A percentile compares a stretch with the other conserved stretches of the same genome.
phyloP scores from a whole-genome alignment of 1,140 invertebrate species.

The Zaprionus camerounensis region DNA sequence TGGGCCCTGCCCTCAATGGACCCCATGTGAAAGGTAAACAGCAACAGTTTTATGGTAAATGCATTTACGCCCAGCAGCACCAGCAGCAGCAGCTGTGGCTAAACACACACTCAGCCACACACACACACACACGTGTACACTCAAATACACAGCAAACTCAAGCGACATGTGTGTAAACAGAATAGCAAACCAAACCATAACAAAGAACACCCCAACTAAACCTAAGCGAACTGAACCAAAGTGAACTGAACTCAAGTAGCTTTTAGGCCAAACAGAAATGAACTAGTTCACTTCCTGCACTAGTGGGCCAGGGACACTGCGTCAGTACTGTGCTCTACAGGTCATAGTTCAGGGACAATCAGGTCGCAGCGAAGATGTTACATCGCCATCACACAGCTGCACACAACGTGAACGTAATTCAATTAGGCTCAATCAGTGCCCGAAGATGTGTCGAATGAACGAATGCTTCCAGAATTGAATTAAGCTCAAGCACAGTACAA shows the following conservation, averaged over 20 bases:
- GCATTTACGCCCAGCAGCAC: conserved; percentile 38
- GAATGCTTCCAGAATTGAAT: conserved; percentile 61
- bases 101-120: conserved; percentile 36
- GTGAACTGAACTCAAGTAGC: conserved; percentile 3
- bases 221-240: neutral
- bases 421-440: conserved; percentile 74
- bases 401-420: conserved; percentile 58
- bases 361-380: conserved; percentile 54
- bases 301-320: conserved; percentile 17
- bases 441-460: conserved; percentile 55
- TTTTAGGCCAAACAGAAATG: conserved; percentile 24
- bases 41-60: conserved; percentile 59
- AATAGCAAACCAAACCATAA: conserved; percentile 40
- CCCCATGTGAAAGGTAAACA: conserved; percentile 69
- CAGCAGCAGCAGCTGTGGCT: conserved; percentile 41
- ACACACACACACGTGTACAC: conserved; percentile 5
- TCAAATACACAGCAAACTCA: conserved; percentile 11
- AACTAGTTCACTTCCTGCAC: conserved; percentile 36
- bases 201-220: neutral
- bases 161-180: conserved; percentile 60
- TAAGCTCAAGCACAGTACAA: conserved; percentile 56
- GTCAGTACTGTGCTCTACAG: conserved; percentile 2
- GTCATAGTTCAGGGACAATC: conserved; percentile 38
- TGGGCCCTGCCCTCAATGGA: conserved; percentile 41
- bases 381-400: conserved; percentile 34